These are phyloP conservation scores for Drosophila austrosaltans DNA, from an alignment of 2,888 invertebrate genomes.

Conservation along the genomic window DNA sequence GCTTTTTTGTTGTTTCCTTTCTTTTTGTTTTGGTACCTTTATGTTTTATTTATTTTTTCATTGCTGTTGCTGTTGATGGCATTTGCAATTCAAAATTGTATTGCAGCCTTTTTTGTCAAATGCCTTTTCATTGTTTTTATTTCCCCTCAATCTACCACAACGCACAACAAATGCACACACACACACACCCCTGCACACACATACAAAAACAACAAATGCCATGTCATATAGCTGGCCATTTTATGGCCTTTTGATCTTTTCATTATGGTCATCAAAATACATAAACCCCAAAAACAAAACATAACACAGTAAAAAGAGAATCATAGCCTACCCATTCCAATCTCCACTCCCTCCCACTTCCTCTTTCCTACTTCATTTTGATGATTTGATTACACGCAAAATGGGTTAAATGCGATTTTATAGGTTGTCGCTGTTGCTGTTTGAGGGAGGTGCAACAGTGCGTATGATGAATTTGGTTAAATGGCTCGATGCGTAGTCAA, in stretches of 20 bases:
- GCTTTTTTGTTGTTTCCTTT: not conserved
- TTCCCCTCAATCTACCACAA: constrained; percentile 7
- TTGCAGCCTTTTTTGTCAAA: constrained; percentile 8
- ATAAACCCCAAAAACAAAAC: constrained; percentile 22
- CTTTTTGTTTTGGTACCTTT: not conserved
- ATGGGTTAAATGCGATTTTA: constrained; percentile 48
- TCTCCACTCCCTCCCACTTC: too few species aligned
- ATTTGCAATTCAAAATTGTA: constrained; percentile 11
- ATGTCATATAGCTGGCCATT: constrained; percentile 25
- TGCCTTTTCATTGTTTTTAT: constrained; percentile 19
- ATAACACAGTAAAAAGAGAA: not conserved
- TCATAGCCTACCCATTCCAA: not conserved
- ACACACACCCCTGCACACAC: too few species aligned
- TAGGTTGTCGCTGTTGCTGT: constrained; percentile 17
- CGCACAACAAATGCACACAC: not conserved
- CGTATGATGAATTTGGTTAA: constrained; percentile 65
- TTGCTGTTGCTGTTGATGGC: constrained; percentile 4
- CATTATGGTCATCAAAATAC: constrained; percentile 50
- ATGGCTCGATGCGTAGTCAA: constrained; percentile 33
- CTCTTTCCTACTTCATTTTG: not conserved
- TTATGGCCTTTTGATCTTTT: constrained; percentile 59
- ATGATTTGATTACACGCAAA: constrained; percentile 44
- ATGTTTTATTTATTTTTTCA: constrained; percentile 16
- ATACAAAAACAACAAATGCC: not conserved
- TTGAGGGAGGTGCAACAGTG: constrained; percentile 52